Conservation (phyloP, 2,888 invertebrate genomes). For the Neuroscelio doddi region DNA sequence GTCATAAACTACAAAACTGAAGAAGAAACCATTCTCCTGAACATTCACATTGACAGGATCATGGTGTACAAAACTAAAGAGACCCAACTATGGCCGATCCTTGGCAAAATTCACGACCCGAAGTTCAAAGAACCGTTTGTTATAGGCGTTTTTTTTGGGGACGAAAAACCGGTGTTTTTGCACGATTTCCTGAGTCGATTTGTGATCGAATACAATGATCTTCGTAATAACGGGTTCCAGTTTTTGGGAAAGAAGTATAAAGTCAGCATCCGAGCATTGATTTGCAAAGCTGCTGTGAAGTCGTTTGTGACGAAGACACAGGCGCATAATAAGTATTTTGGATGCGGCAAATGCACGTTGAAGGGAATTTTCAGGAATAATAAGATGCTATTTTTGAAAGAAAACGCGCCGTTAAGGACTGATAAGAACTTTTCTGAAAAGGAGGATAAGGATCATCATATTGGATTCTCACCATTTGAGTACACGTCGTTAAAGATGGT, state of each 20-base stretch:
- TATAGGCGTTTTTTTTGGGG: not conserved
- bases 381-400: slow-evolving; percentile 1
- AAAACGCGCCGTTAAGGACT: slow-evolving; percentile 1
- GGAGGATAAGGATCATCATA: not conserved
- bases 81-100: not conserved
- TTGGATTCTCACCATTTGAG: not conserved
- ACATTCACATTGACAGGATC: slow-evolving; percentile 4
- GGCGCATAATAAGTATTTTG: not conserved
- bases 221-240: not conserved
- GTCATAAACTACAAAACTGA: too few relatives aligned
- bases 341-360: slow-evolving; percentile 2
- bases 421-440: not conserved
- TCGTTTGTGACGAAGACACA: not conserved
- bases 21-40: not conserved
- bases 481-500: not conserved
- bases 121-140: not conserved
- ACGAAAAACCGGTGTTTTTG: not conserved
- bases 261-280: not conserved
- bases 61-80: not conserved
- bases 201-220: not conserved
- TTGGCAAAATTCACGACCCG: not conserved
- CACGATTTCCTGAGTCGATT: not conserved
- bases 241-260: not conserved
- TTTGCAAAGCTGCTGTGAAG: not conserved
- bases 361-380: not conserved